Evolutionary conservation across 2,888 invertebrate species (phyloP), one percentile per base, ranked within the genome.

Genomic region (Drosophila putrida): DNA sequence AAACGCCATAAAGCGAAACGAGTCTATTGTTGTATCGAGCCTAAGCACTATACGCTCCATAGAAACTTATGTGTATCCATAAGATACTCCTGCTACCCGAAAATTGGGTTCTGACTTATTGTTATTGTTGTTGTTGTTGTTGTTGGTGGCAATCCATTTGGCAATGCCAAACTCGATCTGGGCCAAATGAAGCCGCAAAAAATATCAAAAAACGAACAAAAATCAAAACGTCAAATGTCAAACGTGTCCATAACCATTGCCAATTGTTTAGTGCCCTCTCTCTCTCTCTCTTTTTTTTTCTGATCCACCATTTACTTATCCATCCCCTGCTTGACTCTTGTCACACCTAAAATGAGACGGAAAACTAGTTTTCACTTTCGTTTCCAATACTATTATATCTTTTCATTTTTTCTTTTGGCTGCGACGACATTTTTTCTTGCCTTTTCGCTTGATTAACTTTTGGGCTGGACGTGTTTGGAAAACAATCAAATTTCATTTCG

Each of bases 281-380:
- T 6, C 15, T 4, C 31, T 11, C 43, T 8, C n/a, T 9, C n/a
- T n/a, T n/a, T n/a, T n/a, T n/a, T n/a, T n/a, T n/a, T 5, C 15
- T 2, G 5, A 8, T 10, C 35, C 15, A 4, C 39, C 4, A 11
- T 15, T 11, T 6, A n/a, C 11, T 11, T 4, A 15, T 20, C 8
- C 31, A 13, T 20, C 15, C 41, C 6, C 33, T 35, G 51, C 2
- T 33, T 58, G 39, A 25, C 38, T 51, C 28, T 67, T 64, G 63
- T 79, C 61, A 71, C 71, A 75, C 64, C 62, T 76, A 47, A 75
- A 62, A 55, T 55, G 47, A 38, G 62, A 46, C 10, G 33, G 31
- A 15, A 61, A 68, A 80, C 68, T 64, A 78, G 68, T 76, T 71
- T 71, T 68, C 55, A 59, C 59, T 64, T 79, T 79, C 41, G 41